Evolutionary conservation across 2,888 invertebrate species (phyloP), one percentile per base, ranked within the genome.

Genomic region (Cremastinae sp.): DNA sequence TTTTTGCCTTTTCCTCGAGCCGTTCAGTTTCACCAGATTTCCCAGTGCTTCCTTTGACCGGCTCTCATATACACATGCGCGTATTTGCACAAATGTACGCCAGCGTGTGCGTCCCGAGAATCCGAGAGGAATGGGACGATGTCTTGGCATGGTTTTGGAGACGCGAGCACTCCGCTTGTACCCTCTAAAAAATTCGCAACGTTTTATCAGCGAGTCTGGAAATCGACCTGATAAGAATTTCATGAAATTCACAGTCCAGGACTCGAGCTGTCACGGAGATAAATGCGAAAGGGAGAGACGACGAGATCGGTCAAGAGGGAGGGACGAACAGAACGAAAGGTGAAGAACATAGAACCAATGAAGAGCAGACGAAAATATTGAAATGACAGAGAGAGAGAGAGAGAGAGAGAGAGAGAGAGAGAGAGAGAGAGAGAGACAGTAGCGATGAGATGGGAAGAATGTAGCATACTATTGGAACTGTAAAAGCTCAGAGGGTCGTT

Each of bases 381-480:
- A 7, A 12, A 18, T 47, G 0, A 16, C 10, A 34, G 7, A 16
- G 2, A n/a, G 14, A 22, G 22, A 59, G 9, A 14, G 41, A 38
- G 20, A 16, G 22, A 8, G 47, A 8, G 12, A 41, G 5, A 14
- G 12, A 7, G 12, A 34, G n/a, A 8, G 16, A n/a, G 43, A n/a
- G 59, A 10, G 22, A 12, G 14, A 12, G 20, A 7, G 38, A 8
- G 9, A 10, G n/a, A n/a, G n/a, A 45, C 18, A 20, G 20, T 34
- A 34, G 10, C 10, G 28, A 51, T 7, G 38, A 36, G 18, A 34
- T 49, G 65, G 54, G 51, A 53, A 53, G 41, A 54, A 59, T 59
- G 58, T 34, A 53, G 80, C 78, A 81, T 84, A n/a, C n/a, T n/a
- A 85, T 86, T 83, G 81, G 82, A n/a, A n/a, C 22, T 3, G 28